A percentile compares a stretch with the other conserved stretches of the same genome.
These are phyloP conservation scores for Nematolebias whitei DNA, from an alignment of 2,113 vertebrate genomes.

Conservation along the genomic window DNA sequence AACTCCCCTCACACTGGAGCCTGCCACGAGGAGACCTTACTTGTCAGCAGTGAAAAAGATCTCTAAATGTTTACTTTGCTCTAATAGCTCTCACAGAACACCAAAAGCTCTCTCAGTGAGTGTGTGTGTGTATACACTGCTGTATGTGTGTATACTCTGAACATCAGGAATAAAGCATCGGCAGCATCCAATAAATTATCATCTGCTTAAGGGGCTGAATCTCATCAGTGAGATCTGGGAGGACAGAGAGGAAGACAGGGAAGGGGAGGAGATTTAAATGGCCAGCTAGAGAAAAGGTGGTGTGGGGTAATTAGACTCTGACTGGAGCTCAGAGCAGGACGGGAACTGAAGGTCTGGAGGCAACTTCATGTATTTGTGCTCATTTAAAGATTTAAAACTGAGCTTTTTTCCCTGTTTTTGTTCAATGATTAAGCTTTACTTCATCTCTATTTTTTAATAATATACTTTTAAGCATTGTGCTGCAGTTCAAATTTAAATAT, in stretches of 20 bases:
- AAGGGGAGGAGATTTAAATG: slow-evolving; percentile 81
- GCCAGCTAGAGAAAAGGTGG: slow-evolving; percentile 74
- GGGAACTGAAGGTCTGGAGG: slow-evolving; percentile 18
- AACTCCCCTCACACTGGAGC: slow-evolving; percentile 43
- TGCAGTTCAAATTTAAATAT: background rate
- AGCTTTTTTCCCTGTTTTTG: background rate
- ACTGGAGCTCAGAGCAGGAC: slow-evolving; percentile 52
- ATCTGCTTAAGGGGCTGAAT: background rate
- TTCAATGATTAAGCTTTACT: slow-evolving; percentile 8
- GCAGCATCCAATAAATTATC: background rate
- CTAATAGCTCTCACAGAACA: slow-evolving; percentile 31
- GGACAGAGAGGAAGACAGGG: slow-evolving; percentile 48
- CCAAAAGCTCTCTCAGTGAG: slow-evolving; percentile 24
- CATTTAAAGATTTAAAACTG: slow-evolving; percentile 28
- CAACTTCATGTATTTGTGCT: slow-evolving; percentile 14
- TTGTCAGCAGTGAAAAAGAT: slow-evolving; percentile 40
- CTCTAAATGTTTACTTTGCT: slow-evolving; percentile 52
- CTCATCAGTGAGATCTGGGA: slow-evolving; percentile 26
- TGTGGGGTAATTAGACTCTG: slow-evolving; percentile 73
- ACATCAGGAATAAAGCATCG: slow-evolving; percentile 4
- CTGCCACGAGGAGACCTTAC: slow-evolving; percentile 22
- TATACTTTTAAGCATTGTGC: no score
- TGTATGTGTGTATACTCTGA: no score
- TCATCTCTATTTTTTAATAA: no score
- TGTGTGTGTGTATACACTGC: slow-evolving; percentile 22